These are phyloP conservation scores for Nyctalus aviator DNA, from an alignment of 2,797 vertebrate genomes.

Conservation along the genomic window DNA sequence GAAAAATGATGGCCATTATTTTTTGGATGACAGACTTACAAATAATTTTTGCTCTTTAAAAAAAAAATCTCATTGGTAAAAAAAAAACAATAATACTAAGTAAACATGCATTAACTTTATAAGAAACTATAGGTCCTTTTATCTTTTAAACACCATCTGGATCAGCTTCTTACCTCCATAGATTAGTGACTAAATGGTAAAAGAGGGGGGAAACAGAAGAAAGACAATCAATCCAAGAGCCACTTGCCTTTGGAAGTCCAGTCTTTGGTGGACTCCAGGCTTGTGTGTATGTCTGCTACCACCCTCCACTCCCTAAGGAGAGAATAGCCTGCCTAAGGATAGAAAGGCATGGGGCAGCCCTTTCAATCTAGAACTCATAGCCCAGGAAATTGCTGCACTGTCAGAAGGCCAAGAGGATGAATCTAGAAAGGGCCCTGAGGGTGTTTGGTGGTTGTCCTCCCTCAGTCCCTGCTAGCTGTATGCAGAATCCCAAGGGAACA, in stretches of 20 bases:
- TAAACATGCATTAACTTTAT: background rate
- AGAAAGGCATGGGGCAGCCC: background rate
- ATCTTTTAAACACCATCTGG: background rate
- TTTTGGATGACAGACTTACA: background rate
- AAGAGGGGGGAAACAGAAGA: background rate
- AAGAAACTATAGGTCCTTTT: background rate
- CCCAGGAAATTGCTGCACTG: background rate
- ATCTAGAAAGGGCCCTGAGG: background rate
- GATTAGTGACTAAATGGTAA: constrained; percentile 8
- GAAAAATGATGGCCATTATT: background rate
- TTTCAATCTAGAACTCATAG: background rate
- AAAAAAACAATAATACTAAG: background rate
- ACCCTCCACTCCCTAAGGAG: fast-evolving
- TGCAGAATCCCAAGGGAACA: background rate
- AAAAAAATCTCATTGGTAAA: background rate
- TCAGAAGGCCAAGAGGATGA: background rate
- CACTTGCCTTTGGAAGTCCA: background rate
- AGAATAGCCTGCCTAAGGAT: background rate
- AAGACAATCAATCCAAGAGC: background rate
- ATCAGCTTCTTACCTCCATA: background rate
- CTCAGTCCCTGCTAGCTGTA: background rate
- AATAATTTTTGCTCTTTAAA: background rate
- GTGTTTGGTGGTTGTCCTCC: background rate
- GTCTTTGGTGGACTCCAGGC: background rate
- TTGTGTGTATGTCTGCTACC: no score